Conservation (phyloP, 1,140 invertebrate species). For the Drosophila littoralis region DNA sequence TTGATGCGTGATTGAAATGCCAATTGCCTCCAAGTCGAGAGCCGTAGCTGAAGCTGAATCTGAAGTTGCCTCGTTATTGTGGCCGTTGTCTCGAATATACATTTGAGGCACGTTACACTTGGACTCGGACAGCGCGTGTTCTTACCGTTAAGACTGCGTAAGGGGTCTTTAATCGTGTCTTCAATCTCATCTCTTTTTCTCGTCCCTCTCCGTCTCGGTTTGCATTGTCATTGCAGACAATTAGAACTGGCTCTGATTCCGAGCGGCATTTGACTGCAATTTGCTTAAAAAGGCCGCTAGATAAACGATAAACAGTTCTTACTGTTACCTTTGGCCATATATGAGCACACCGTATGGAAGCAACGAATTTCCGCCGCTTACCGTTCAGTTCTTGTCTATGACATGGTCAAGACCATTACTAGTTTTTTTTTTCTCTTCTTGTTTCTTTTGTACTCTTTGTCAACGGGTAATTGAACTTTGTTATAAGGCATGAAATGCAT, state of each 20-base stretch:
- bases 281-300: conserved; percentile 52
- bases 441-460: conserved; percentile 8
- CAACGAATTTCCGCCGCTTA: conserved; percentile 58
- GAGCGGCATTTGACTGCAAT: conserved; percentile 53
- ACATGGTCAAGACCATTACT: conserved; percentile 57
- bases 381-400: conserved; percentile 33
- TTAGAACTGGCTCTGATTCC: conserved; percentile 51
- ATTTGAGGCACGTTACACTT: conserved; percentile 22
- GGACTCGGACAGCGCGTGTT: conserved; percentile 48
- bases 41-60: conserved; percentile 31
- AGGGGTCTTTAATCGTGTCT: conserved; percentile 35
- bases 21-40: conserved; percentile 59
- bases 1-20: conserved; percentile 84
- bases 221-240: conserved; percentile 77
- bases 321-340: conserved; percentile 64
- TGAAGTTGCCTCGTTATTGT: conserved; percentile 37
- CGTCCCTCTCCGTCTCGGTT: conserved; percentile 26
- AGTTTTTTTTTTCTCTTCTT: conserved; percentile 38
- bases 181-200: conserved; percentile 24
- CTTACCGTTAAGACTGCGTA: conserved; percentile 66
- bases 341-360: conserved; percentile 20
- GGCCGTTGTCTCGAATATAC: conserved; percentile 13
- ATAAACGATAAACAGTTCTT: conserved; percentile 57
- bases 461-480: background rate
- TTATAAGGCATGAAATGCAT: background rate